phyloP scores from a whole-genome alignment of 1,140 invertebrate species.

The Pseudomyrmex dendroicus region DNA sequence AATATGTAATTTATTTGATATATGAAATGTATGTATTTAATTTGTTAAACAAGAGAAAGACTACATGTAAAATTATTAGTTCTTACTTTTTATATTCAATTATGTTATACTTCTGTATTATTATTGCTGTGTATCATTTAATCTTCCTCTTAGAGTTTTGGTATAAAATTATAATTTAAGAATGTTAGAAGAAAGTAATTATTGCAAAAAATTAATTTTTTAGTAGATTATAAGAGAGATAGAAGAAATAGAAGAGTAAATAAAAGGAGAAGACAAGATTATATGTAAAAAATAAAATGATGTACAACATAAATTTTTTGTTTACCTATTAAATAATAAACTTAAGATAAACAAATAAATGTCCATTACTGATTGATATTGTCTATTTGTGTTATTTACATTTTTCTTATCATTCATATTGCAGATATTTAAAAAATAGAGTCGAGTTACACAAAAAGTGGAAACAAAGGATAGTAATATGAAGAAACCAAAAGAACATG shows the following conservation, averaged over 20 bases:
- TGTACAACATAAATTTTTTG: not conserved
- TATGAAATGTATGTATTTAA: no score
- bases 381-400: not conserved
- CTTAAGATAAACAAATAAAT: not conserved
- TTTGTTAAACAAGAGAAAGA: no score
- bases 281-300: conserved; percentile 5
- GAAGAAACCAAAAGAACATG: conserved; percentile 78
- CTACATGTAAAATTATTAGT: no score
- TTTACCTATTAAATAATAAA: conserved; percentile 1
- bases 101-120: not conserved
- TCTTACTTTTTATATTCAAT: no score
- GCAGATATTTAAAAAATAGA: conserved; percentile 62
- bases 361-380: not conserved
- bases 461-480: conserved; percentile 72
- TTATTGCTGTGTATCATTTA: not conserved
- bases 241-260: conserved; percentile 5
- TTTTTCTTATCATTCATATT: conserved; percentile 54
- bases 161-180: not conserved
- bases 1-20: no score
- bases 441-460: conserved; percentile 38
- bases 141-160: not conserved
- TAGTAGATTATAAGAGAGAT: conserved; percentile 14
- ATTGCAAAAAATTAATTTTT: conserved; percentile 22
- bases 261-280: conserved; percentile 6
- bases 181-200: not conserved